Evolutionary conservation across 2,797 vertebrate species (phyloP).

Genomic region (Sebastes steindachneri): DNA sequence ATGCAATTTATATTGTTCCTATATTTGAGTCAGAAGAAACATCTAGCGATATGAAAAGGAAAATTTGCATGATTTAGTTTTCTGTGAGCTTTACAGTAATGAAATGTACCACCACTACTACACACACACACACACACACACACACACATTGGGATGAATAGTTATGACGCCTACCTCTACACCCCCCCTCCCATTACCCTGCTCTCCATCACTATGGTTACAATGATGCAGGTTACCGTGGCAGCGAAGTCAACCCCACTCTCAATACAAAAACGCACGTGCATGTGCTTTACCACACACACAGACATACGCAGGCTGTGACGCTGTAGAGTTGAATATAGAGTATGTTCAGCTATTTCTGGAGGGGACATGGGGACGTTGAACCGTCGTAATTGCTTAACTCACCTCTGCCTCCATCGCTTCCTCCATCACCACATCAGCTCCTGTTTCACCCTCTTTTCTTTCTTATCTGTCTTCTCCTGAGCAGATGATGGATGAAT

Average conservation of each 20-base stretch:
- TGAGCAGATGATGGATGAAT: background rate
- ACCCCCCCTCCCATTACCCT: slow-evolving; percentile 8
- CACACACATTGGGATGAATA: slow-evolving; percentile 20
- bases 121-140: slow-evolving; percentile 21
- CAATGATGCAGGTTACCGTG: slow-evolving; percentile 78
- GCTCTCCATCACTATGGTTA: slow-evolving; percentile 71
- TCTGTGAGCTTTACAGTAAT: slow-evolving; percentile 5
- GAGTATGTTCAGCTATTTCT: slow-evolving; percentile 45
- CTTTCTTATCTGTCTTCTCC: background rate
- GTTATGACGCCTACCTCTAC: slow-evolving; percentile 42
- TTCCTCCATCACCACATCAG: background rate
- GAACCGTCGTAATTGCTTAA: slow-evolving; percentile 1
- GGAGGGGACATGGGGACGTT: background rate
- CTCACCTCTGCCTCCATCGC: background rate
- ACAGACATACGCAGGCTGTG: slow-evolving; percentile 47
- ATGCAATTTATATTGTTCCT: background rate
- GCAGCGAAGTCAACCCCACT: slow-evolving; percentile 58
- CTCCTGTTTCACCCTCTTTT: background rate
- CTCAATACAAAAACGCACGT: slow-evolving; percentile 43
- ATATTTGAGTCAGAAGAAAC: slow-evolving; percentile 1
- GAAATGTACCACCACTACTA: slow-evolving; percentile 11
- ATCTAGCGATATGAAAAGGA: background rate
- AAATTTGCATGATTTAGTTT: background rate
- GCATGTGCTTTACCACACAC: slow-evolving; percentile 22
- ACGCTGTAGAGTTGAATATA: slow-evolving; percentile 29